phyloP scores from a whole-genome alignment of 2,888 invertebrate species.

The Thymelicus lineola region DNA sequence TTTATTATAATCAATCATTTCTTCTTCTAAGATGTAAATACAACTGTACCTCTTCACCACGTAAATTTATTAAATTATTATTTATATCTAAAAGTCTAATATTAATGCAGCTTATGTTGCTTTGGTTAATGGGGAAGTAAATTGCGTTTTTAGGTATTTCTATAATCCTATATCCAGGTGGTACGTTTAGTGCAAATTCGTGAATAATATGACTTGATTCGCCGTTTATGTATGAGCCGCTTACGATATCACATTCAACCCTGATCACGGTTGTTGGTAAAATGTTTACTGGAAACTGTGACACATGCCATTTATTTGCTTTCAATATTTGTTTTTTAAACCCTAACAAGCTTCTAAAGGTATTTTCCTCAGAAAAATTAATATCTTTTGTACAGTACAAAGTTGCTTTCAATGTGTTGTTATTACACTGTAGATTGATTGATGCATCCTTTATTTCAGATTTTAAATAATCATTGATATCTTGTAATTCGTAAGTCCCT shows the following conservation, averaged over 20 bases:
- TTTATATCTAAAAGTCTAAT: neutral
- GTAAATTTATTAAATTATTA: constrained; percentile 1
- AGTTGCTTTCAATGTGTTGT: too few species aligned
- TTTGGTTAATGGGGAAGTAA: constrained; percentile 4
- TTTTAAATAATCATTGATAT: constrained; percentile 4
- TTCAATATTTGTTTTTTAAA: neutral
- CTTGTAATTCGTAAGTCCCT: constrained; percentile 3
- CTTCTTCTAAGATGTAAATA: constrained; percentile 4
- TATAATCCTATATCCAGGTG: neutral
- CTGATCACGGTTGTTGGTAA: constrained; percentile 8
- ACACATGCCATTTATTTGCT: too few species aligned
- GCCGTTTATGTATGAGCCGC: constrained; percentile 5
- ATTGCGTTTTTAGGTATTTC: constrained; percentile 4
- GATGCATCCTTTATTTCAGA: too few species aligned
- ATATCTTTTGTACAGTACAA: too few species aligned
- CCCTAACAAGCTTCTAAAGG: neutral
- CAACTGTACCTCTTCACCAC: too few species aligned
- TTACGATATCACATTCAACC: constrained; percentile 6
- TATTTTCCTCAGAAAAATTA: neutral
- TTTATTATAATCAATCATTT: constrained; percentile 2
- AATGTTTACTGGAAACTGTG: neutral
- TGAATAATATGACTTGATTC: constrained; percentile 3
- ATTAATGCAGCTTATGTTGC: neutral
- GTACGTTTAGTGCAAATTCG: too few species aligned
- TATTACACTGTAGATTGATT: too few species aligned